Conservation (phyloP, 2,113 vertebrate species). For the Lepisosteus osseus region DNA sequence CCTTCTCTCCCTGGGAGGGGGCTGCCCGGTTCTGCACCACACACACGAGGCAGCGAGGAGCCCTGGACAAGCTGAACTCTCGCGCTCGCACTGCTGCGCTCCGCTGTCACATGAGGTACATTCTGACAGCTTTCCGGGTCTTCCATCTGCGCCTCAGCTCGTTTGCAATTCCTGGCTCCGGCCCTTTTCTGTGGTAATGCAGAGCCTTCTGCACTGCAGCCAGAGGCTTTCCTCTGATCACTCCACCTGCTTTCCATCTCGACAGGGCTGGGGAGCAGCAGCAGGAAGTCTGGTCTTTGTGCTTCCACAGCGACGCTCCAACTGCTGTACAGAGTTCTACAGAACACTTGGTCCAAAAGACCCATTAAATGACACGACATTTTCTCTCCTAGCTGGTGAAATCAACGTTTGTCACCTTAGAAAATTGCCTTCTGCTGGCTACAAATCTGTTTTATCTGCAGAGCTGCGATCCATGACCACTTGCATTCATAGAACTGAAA, state of each 20-base stretch:
- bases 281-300: too few relatives aligned
- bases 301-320: too few relatives aligned
- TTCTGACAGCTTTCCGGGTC: conserved; percentile 11
- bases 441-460: too few relatives aligned
- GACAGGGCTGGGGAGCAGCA: conserved; percentile 21
- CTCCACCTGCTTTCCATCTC: conserved; percentile 64
- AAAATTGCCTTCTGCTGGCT: too few relatives aligned
- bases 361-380: too few relatives aligned
- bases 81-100: neutral
- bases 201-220: conserved; percentile 26
- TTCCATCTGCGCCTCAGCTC: conserved; percentile 19
- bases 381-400: too few relatives aligned
- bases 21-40: neutral
- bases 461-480: too few relatives aligned
- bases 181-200: neutral
- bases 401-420: too few relatives aligned
- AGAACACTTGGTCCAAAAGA: too few relatives aligned
- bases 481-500: too few relatives aligned
- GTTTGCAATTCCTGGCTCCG: conserved; percentile 3
- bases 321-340: too few relatives aligned
- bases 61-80: neutral
- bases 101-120: neutral
- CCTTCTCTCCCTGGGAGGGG: neutral
- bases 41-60: neutral
- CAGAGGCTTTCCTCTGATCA: conserved; percentile 44